Base-by-base conservation (phyloP, 2,888 invertebrate species). In the Mellilla xanthometata region DNA sequence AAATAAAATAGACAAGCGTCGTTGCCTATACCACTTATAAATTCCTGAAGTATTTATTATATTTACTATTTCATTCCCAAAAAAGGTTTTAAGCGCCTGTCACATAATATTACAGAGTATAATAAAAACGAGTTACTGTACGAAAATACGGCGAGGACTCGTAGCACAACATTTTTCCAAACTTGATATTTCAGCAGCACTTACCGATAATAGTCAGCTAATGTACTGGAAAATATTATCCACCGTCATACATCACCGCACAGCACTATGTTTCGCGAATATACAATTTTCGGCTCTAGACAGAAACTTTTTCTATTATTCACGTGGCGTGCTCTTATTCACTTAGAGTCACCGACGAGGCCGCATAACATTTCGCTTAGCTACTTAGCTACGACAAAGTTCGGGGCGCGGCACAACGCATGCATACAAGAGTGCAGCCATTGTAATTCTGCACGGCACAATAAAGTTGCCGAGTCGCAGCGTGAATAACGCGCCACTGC, bases 401-500 rank as follows among this genome's bases (percentile, higher is more conserved):
- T 57, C 34, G 50, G 48, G 23, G 53, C 46, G 23, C 22, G n/a
- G 42, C 27, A 39, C 46, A 49, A 44, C 47, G 53, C 54, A 52
- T 58, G 63, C 63, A 66, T 58, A 58, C 61, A 45, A 56, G 68
- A 65, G 51, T 58, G 58, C 61, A 62, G 52, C 58, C 56, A 68
- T 70, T 68, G 67, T 68, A 62, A 65, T 71, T 60, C 66, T 65
- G 52, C 58, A 53, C 51, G 40, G 54, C 50, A 65, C 66, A 63
- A 63, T 68, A 68, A 69, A 70, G 58, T 70, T 57, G 54, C 60
- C 52, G 60, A 61, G 57, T 67, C 61, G 58, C 50, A 41, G 55
- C 65, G 66, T 69, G 68, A 65, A 72, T 67, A 73, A 64, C 62
- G 57, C 58, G 54, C 61, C 62, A 63, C 64, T 68, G 74, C 65